Percentiles rank a stretch among this genome's conserved stretches.
Evolutionary conservation across 2,888 invertebrate genomes (phyloP).

Genomic region (Eupeodes latifasciatus): DNA sequence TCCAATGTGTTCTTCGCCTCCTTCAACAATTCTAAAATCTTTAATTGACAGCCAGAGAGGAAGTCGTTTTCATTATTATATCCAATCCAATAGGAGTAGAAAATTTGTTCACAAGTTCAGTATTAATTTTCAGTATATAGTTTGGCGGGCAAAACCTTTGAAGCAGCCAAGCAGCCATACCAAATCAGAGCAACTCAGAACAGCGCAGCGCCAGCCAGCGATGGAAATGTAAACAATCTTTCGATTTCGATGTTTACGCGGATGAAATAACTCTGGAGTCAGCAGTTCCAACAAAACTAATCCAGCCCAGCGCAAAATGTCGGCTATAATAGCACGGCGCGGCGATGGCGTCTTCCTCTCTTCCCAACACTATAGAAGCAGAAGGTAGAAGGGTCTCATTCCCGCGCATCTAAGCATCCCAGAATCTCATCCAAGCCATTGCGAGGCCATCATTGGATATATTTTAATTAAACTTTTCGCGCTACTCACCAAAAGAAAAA

Average conservation of each 20-base stretch:
- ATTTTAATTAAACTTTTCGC: constrained; percentile 73
- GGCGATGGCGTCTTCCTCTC: not conserved
- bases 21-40: constrained; percentile 7
- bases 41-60: constrained; percentile 64
- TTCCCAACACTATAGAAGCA: too few species aligned
- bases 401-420: too few species aligned
- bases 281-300: constrained; percentile 34
- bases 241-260: constrained; percentile 67
- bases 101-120: constrained; percentile 44
- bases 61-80: constrained; percentile 62
- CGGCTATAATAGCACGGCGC: not conserved
- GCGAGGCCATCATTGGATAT: constrained; percentile 50
- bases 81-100: constrained; percentile 41
- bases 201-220: not conserved
- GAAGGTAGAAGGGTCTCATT: not conserved
- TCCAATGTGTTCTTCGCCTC: not conserved
- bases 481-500: constrained; percentile 61
- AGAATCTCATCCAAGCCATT: constrained; percentile 6
- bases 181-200: not conserved
- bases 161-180: not conserved
- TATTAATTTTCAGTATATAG: too few species aligned
- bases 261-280: constrained; percentile 66
- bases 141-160: constrained; percentile 22
- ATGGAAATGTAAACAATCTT: constrained; percentile 74
- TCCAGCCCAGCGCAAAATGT: not conserved